Evolutionary conservation across 2,797 vertebrate genomes (phyloP).

Genomic region (Leucoraja ocellata): DNA sequence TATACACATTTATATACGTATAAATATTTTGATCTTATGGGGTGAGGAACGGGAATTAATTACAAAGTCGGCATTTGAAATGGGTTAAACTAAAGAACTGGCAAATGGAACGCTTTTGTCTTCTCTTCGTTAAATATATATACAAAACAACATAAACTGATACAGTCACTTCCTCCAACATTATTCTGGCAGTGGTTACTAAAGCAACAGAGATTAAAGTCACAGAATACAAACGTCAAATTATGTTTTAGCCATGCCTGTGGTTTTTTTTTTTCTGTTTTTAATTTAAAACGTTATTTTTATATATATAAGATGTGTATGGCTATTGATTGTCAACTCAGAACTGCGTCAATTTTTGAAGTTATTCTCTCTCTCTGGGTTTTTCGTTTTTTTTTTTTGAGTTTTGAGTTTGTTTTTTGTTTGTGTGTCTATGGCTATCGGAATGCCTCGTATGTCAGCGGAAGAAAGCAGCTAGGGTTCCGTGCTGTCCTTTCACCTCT

Average conservation of each 20-base stretch:
- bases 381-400: no score
- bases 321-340: slow-evolving; percentile 23
- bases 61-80: slow-evolving; percentile 34
- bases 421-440: slow-evolving; percentile 16
- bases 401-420: background rate
- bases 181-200: slow-evolving; percentile 36
- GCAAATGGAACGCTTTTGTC: slow-evolving; percentile 14
- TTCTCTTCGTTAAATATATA: slow-evolving; percentile 32
- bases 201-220: slow-evolving; percentile 31
- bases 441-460: background rate
- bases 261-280: background rate
- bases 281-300: slow-evolving; percentile 29
- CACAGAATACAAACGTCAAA: slow-evolving; percentile 34
- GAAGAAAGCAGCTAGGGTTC: slow-evolving; percentile 22
- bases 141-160: slow-evolving; percentile 20
- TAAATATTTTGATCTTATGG: slow-evolving; percentile 34
- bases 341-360: background rate
- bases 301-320: background rate
- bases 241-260: slow-evolving; percentile 20
- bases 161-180: slow-evolving; percentile 32
- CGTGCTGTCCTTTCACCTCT: background rate
- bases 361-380: background rate
- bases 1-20: slow-evolving; percentile 37
- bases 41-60: background rate
- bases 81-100: slow-evolving; percentile 25